Percentiles rank a stretch among this genome's conserved stretches.
These are phyloP conservation scores for Helostoma temminkii DNA, from an alignment of 2,797 vertebrate genomes.

Conservation along the genomic window DNA sequence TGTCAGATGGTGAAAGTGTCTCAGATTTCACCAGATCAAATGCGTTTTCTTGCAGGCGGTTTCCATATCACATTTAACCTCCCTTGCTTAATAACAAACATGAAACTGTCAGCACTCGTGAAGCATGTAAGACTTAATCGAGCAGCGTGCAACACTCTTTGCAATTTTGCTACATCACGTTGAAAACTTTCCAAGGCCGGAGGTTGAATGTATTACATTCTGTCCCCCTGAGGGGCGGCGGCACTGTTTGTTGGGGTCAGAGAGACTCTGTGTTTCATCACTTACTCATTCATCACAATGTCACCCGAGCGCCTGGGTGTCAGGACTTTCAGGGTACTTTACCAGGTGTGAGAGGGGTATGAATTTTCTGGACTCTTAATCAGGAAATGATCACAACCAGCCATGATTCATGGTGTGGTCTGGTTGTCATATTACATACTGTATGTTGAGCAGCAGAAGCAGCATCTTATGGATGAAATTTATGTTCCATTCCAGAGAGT, in stretches of 20 bases:
- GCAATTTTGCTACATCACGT: conserved; percentile 66
- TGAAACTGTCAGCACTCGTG: conserved; percentile 66
- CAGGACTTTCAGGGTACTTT: conserved; percentile 68
- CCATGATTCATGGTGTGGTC: conserved; percentile 75
- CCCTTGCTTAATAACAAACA: conserved; percentile 53
- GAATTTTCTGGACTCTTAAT: conserved; percentile 70
- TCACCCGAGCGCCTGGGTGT: conserved; percentile 68
- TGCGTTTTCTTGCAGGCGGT: conserved; percentile 41
- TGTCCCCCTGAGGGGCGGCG: conserved; percentile 66
- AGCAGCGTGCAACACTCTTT: conserved; percentile 55
- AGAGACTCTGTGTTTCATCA: conserved; percentile 82
- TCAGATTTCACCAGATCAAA: conserved; percentile 49
- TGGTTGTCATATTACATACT: conserved; percentile 65
- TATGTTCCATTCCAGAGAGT: conserved; percentile 65
- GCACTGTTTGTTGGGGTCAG: conserved; percentile 64
- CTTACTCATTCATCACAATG: conserved; percentile 78
- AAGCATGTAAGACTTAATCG: conserved; percentile 59
- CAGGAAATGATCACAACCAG: conserved; percentile 76
- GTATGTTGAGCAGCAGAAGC: conserved; percentile 62
- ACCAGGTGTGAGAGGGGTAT: conserved; percentile 77
- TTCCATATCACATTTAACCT: conserved; percentile 50
- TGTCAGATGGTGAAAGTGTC: conserved; percentile 32
- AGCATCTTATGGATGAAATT: conserved; percentile 69
- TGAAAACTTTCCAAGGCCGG: conserved; percentile 71
- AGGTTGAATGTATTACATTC: conserved; percentile 70